Evolutionary conservation across 2,888 invertebrate genomes (phyloP).

Genomic region (Notodonta ziczac): DNA sequence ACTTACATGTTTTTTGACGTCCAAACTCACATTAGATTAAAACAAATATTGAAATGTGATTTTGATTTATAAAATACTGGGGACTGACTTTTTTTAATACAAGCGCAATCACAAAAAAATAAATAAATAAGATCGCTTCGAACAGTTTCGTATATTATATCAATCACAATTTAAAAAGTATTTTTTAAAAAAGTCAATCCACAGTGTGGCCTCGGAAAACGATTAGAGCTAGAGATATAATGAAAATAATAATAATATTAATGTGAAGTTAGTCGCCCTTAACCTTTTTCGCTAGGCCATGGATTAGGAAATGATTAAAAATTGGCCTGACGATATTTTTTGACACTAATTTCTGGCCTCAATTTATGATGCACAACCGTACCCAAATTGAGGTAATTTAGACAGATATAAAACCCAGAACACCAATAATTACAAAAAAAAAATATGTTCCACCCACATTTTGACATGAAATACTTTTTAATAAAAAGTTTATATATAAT

Average conservation of each 20-base stretch:
- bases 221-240: conserved; percentile 18
- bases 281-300: conserved; percentile 1
- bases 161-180: conserved; percentile 48
- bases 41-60: conserved; percentile 79
- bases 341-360: conserved; percentile 2
- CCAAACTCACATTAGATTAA: conserved; percentile 73
- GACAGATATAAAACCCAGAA: no score
- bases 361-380: background rate
- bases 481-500: no score
- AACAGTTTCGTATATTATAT: conserved; percentile 6
- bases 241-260: conserved; percentile 9
- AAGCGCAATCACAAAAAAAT: conserved; percentile 42
- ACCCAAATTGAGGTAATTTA: no score
- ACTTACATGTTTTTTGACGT: conserved; percentile 22
- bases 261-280: conserved; percentile 4
- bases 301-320: background rate
- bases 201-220: conserved; percentile 28
- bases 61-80: conserved; percentile 48
- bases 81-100: conserved; percentile 63
- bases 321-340: background rate
- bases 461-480: no score
- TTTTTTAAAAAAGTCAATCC: conserved; percentile 56
- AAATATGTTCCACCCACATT: no score
- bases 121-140: conserved; percentile 40
- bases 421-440: no score